Conservation (phyloP, 2,888 invertebrate genomes). For the Netelia virgata region DNA sequence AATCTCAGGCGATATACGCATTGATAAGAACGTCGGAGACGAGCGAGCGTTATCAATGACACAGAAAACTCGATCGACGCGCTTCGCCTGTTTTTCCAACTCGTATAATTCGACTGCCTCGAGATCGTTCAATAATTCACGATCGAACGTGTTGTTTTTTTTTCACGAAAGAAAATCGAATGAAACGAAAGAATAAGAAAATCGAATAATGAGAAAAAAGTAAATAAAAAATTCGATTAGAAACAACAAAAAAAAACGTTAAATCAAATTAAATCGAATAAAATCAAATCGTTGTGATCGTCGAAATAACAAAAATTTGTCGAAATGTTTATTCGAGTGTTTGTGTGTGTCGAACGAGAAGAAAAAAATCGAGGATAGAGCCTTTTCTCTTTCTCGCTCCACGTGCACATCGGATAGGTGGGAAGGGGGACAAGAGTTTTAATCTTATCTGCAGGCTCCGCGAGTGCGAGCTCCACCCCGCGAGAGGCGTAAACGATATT, state of each 20-base stretch:
- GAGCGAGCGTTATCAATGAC: slow-evolving; percentile 53
- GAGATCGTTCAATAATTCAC: background rate
- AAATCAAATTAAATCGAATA: background rate
- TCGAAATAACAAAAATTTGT: background rate
- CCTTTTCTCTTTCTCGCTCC: background rate
- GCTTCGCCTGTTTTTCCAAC: background rate
- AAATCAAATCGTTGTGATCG: slow-evolving; percentile 26
- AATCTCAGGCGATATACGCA: slow-evolving; percentile 59
- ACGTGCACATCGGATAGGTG: background rate
- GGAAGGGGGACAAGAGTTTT: slow-evolving; percentile 1
- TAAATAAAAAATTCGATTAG: background rate
- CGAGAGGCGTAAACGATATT: slow-evolving; percentile 77
- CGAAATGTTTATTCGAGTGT: background rate
- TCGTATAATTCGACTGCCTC: background rate
- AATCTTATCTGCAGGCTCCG: slow-evolving; percentile 74
- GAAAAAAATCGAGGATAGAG: slow-evolving; percentile 9
- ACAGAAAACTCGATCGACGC: slow-evolving; percentile 27
- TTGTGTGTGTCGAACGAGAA: slow-evolving; percentile 17
- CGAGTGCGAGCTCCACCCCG: slow-evolving; percentile 72
- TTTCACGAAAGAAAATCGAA: too few species aligned
- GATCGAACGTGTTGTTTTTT: too few species aligned
- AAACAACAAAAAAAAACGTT: background rate
- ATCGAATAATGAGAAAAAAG: background rate
- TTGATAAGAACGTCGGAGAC: slow-evolving; percentile 57
- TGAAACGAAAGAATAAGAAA: background rate